Evolutionary conservation across 2,888 invertebrate species (phyloP).

Genomic region (Vesta saturnalis): DNA sequence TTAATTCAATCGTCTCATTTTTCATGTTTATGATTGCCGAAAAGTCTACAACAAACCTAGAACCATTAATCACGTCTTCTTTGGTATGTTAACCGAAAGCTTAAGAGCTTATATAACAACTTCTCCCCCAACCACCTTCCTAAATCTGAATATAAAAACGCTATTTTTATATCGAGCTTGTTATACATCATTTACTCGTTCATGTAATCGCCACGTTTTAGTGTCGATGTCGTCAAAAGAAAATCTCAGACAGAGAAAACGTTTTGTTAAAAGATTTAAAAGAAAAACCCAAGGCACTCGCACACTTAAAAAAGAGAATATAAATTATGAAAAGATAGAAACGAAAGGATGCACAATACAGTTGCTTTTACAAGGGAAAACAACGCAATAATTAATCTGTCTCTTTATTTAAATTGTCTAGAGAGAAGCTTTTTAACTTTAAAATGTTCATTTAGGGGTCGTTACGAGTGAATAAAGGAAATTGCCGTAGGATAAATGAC

Average conservation of each 20-base stretch:
- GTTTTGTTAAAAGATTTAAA: neutral
- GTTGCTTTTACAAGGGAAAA: neutral
- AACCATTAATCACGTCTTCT: conserved; percentile 1
- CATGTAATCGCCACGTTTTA: too few relatives aligned
- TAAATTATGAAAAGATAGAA: neutral
- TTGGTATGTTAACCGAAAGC: neutral
- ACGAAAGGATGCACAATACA: conserved; percentile 5
- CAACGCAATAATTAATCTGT: conserved; percentile 12
- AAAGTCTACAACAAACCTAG: neutral
- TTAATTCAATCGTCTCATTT: neutral
- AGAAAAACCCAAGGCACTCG: neutral
- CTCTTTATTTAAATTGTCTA: conserved; percentile 8
- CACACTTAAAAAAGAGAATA: neutral
- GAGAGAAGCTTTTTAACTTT: conserved; percentile 4
- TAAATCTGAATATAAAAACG: neutral
- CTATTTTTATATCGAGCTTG: neutral
- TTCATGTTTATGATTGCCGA: neutral
- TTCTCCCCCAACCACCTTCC: neutral
- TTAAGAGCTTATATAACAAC: neutral
- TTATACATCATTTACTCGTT: neutral
- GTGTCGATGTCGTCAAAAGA: neutral
- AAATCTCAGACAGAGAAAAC: neutral
- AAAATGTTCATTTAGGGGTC: neutral
- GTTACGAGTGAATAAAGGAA: neutral
- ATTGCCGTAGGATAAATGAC: neutral